Evolutionary conservation across 2,113 vertebrate genomes (phyloP), one percentile per base, ranked within the genome.

Genomic region (Clarias gariepinus): DNA sequence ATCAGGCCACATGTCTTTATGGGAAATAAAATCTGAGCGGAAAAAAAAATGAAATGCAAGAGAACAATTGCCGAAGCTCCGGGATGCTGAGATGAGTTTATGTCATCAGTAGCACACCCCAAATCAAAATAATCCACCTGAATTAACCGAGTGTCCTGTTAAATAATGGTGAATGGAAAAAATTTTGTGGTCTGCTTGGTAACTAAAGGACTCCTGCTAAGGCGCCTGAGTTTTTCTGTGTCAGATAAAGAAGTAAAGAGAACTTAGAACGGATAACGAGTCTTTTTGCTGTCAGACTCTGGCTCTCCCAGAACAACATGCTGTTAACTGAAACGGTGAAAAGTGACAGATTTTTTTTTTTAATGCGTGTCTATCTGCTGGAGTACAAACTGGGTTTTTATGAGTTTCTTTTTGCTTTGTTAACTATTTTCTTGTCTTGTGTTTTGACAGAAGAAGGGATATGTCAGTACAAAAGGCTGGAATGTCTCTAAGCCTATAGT

Each of bases 1-100:
- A 58, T n/a, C 81, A 25, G 77, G 63, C 61, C 1, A 81, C 83
- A 33, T 55, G 73, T 74, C 85, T 82, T 79, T 66, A 68, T 57
- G 79, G 78, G 53, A 21, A 71, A 87, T 85, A 87, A 82, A 84
- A 86, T 52, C 57, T 0, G 78, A 18, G n/a, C 3, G 53, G 25
- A 63, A 18, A 61, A 74, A 36, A 63, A 78, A 21, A 66, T 55
- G 21, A 82, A 30, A 55, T 77, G 61, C 52, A 78, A 25, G 23
- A 58, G 30, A 57, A 58, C 18, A 61, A 57, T 63, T 58, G 9
- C 8, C 30, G 11, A 12, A 60, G 25, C 18, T 68, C 77, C 21
- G 3, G 63, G 66, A 76, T 47, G 30, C 60, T 55, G 81, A 41
- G 79, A 69, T 28, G 21, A 61, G 66, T 61, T 58, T 1, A 13